Conservation (phyloP, 1,140 invertebrate species). For the Euglossa dilemma region DNA sequence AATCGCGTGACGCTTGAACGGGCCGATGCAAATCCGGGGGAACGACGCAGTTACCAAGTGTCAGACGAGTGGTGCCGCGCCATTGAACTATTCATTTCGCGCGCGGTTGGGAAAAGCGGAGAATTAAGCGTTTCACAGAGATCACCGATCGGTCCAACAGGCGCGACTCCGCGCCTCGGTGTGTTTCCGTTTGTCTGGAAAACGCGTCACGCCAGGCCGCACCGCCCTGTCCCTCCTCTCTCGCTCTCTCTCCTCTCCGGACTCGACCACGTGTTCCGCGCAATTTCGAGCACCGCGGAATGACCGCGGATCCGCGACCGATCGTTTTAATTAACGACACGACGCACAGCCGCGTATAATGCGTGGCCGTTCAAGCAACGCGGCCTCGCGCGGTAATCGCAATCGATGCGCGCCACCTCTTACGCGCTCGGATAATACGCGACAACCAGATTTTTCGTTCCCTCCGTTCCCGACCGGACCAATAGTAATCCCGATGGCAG, state of each 20-base stretch:
- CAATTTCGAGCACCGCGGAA: conserved; percentile 9
- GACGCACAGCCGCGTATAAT: conserved; percentile 28
- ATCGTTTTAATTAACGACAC: conserved; percentile 65
- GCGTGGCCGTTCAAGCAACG: conserved; percentile 14
- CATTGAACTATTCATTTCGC: conserved; percentile 32
- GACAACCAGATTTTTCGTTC: not conserved
- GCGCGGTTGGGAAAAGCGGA: conserved; percentile 12
- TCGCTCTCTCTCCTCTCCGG: not conserved
- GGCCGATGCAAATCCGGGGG: conserved; percentile 29
- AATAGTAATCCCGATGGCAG: not conserved
- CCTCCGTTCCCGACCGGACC: not conserved
- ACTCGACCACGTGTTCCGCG: not conserved
- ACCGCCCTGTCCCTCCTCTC: not conserved
- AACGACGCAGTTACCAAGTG: conserved; percentile 17
- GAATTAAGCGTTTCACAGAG: conserved; percentile 55
- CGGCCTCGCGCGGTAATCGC: conserved; percentile 26
- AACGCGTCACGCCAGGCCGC: conserved; percentile 2
- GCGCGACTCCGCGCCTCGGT: not conserved
- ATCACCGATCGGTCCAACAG: conserved; percentile 42
- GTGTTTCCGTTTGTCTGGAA: conserved; percentile 15
- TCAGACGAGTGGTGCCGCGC: conserved; percentile 28
- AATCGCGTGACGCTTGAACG: conserved; percentile 28
- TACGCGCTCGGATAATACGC: not conserved
- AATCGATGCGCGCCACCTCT: conserved; percentile 13
- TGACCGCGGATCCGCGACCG: conserved; percentile 49